Percentiles rank a stretch among this genome's conserved stretches.
phyloP scores from a whole-genome alignment of 2,797 vertebrate species.

The Tangara arthus region DNA sequence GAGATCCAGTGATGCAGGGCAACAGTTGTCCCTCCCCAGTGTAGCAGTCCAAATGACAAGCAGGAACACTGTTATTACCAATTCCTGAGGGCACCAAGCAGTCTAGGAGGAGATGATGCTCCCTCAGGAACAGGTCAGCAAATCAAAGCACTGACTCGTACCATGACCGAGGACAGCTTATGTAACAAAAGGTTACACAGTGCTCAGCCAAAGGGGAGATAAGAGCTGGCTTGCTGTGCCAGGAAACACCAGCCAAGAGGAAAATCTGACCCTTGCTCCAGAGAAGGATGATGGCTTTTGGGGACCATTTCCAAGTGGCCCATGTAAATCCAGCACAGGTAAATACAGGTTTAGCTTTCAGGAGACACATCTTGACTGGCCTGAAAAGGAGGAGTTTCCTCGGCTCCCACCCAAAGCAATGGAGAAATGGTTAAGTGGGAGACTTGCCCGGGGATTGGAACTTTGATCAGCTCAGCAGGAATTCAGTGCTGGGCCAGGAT shows the following conservation, averaged over 20 bases:
- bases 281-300: neutral
- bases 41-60: neutral
- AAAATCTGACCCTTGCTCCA: neutral
- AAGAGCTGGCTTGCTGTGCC: neutral
- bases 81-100: neutral
- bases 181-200: neutral
- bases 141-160: neutral
- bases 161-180: fast-evolving
- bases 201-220: neutral
- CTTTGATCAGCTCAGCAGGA: neutral
- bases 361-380: neutral
- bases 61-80: neutral
- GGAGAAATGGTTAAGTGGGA: neutral
- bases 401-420: neutral
- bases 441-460: neutral
- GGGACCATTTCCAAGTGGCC: neutral
- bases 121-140: neutral
- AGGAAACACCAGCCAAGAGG: neutral
- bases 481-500: neutral
- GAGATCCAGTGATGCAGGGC: fast-evolving
- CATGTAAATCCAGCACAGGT: neutral
- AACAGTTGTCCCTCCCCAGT: neutral
- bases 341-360: neutral
- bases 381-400: neutral
- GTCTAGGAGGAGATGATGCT: neutral